Evolutionary conservation across 2,113 vertebrate species (phyloP).

Genomic region (Aldabrachelys gigantea): DNA sequence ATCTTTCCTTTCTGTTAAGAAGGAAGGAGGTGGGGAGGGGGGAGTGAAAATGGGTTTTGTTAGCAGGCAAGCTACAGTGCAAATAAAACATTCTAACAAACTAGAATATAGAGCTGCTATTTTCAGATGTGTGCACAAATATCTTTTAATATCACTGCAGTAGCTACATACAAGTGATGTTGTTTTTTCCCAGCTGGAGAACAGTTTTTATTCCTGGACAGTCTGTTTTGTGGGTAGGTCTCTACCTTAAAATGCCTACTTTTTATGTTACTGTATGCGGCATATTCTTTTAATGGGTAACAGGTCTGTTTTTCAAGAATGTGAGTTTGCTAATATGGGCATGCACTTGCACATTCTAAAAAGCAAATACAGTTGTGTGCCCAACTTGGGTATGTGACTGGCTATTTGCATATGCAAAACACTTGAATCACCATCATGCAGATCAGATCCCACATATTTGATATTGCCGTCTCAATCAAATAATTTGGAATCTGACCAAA

Average conservation of each 20-base stretch:
- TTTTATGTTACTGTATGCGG: not conserved
- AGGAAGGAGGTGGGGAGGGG: not conserved
- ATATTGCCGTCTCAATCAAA: not conserved
- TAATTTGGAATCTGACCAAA: not conserved
- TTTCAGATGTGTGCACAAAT: not conserved
- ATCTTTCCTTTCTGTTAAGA: not conserved
- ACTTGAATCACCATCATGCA: rapidly evolving
- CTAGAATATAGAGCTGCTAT: not conserved
- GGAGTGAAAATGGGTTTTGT: not conserved
- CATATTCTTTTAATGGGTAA: not conserved
- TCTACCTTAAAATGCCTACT: rapidly evolving
- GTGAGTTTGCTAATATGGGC: not conserved
- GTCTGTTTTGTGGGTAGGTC: not conserved
- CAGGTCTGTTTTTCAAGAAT: not conserved
- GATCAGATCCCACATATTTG: not conserved
- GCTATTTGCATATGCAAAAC: not conserved
- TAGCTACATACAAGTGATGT: not conserved
- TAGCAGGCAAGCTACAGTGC: not conserved
- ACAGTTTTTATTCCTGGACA: not conserved
- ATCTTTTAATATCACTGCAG: not conserved
- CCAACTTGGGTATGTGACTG: not conserved
- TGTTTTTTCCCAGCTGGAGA: not conserved
- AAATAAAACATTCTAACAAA: not conserved
- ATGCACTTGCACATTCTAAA: not conserved
- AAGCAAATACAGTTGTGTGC: not conserved